Evolutionary conservation across 1,140 invertebrate species (phyloP), one percentile per base, ranked within the genome.

Genomic region (Aplysia californica): DNA sequence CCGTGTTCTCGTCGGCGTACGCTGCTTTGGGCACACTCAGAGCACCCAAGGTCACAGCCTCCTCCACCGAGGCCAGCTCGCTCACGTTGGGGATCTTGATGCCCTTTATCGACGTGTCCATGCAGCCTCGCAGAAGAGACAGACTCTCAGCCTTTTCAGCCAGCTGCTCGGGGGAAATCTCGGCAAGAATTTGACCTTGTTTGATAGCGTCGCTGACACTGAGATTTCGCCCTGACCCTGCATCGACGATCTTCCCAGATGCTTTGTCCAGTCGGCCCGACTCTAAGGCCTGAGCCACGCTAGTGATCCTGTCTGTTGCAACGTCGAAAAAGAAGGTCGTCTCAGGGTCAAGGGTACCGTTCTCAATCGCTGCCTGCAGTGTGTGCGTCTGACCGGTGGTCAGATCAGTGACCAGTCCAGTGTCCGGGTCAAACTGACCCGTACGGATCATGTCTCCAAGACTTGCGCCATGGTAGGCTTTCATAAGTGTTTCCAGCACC

Each of bases 341-440:
- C 50, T 93, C 91, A n/a, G 94, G 93, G 90, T 97, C 93, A 67
- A 98, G 90, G 78, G 94, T 91, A 6, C 94, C 94, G 26, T 91
- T 88, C 71, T 93, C 92, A 35, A 98, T 92, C 18, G 95, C 95
- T 86, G 97, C 94, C 76, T 92, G 91, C 1, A 90, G 69, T 1
- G 84, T 84, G 41, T 87, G 74, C 15, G 82, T 85, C 56, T 83
- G 77, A 5, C 84, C 86, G 6, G 84, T 86, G 18, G 77, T 79
- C 3, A 85, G 83, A 91, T 98, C 96, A n/a, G 93, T 90, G 59
- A 98, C 83, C n/a, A 86, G 76, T 15, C 86, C 85, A 4, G 86
- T 87, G 23, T 93, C 91, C 1, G 93, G 91, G 91, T 98, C 96
- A 81, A 98, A 90, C 69, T 98, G 92, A 65, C 96, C 96, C 78